phyloP scores from a whole-genome alignment of 2,797 vertebrate species.

The Kryptopterus vitreolus region DNA sequence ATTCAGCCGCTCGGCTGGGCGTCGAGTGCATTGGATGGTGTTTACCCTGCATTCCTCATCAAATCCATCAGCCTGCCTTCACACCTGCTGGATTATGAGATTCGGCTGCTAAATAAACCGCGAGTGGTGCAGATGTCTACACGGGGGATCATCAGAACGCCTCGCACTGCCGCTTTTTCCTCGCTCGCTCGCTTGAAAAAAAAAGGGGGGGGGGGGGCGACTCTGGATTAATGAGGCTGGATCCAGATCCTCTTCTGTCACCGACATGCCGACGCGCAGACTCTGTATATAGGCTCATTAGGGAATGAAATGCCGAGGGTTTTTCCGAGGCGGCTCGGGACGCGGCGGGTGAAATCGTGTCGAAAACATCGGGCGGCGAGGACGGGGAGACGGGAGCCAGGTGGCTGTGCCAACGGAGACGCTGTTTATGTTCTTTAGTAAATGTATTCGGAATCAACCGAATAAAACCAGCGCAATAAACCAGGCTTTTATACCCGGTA shows the following conservation, averaged over 20 bases:
- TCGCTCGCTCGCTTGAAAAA: constrained; percentile 33
- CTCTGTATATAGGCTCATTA: constrained; percentile 58
- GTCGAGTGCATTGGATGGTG: constrained; percentile 34
- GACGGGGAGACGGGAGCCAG: constrained; percentile 38
- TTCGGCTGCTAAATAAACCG: constrained; percentile 51
- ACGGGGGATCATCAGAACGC: constrained; percentile 30
- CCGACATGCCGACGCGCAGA: constrained; percentile 50
- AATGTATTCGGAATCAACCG: not conserved
- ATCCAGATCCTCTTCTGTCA: constrained; percentile 47
- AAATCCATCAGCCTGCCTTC: constrained; percentile 50
- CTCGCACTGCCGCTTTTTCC: constrained; percentile 31
- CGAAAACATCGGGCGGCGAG: constrained; percentile 54
- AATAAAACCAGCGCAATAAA: too few relatives aligned
- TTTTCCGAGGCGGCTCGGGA: constrained; percentile 69
- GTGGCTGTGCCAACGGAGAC: constrained; percentile 34
- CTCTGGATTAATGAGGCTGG: constrained; percentile 52
- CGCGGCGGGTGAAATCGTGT: constrained; percentile 60
- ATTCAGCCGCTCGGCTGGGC: constrained; percentile 31
- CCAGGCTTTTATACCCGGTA: too few relatives aligned
- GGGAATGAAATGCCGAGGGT: constrained; percentile 61
- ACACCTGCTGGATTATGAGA: constrained; percentile 52
- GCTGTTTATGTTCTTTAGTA: too few relatives aligned
- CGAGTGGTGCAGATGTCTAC: constrained; percentile 41
- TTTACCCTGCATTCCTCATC: constrained; percentile 47
- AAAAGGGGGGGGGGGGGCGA: constrained; percentile 38